A percentile compares a stretch with the other conserved stretches of the same genome.
phyloP scores from a whole-genome alignment of 1,140 invertebrate species.

The Gerris buenoi region DNA sequence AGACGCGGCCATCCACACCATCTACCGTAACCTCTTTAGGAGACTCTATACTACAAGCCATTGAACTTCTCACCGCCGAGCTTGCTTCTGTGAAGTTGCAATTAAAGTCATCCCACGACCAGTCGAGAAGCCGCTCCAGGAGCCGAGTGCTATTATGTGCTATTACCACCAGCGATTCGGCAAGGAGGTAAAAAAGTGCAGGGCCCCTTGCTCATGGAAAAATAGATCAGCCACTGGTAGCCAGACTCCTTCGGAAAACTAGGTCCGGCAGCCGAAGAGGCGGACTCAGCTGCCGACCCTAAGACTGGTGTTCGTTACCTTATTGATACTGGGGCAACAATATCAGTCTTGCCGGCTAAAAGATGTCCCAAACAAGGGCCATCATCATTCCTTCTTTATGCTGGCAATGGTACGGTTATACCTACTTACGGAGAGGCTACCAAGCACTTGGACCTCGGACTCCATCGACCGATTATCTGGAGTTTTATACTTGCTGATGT shows the following conservation, averaged over 20 bases:
- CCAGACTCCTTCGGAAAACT: too few species aligned
- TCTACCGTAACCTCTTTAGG: too few species aligned
- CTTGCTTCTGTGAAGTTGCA: too few species aligned
- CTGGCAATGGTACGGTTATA: constrained; percentile 1
- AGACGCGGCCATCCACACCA: not conserved
- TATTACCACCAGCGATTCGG: constrained; percentile 14
- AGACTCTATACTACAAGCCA: not conserved
- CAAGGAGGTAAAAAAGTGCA: constrained; percentile 18
- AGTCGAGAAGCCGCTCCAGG: not conserved
- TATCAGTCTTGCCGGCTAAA: not conserved
- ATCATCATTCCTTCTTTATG: not conserved
- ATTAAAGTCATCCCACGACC: not conserved
- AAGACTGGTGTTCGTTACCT: too few species aligned
- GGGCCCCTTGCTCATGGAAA: constrained; percentile 16
- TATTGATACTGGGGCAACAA: too few species aligned
- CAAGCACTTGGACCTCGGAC: constrained; percentile 21
- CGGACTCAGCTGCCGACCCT: constrained; percentile 28
- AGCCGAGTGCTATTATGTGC: not conserved
- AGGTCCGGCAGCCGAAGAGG: not conserved
- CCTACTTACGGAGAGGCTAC: not conserved
- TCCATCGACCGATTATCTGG: constrained; percentile 28
- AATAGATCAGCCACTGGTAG: too few species aligned
- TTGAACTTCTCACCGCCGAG: not conserved
- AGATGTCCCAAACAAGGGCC: not conserved
- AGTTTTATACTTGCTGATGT: constrained; percentile 31